Conservation (phyloP, 2,888 invertebrate species). For the Orthosia gracilis region DNA sequence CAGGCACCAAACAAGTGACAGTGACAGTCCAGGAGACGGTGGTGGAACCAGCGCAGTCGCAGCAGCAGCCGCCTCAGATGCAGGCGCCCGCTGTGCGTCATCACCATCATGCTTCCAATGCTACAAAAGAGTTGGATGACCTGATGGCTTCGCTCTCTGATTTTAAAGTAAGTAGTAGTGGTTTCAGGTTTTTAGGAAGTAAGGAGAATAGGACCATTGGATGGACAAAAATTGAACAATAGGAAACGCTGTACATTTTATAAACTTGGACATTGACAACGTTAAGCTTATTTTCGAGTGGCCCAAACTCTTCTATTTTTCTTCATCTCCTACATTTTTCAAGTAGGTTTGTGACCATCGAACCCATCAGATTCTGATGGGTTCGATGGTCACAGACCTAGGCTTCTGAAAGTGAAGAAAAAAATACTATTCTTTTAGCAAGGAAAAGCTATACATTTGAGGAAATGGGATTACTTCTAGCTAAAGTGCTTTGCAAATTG, state of each 20-base stretch:
- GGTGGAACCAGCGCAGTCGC: slow-evolving; percentile 87
- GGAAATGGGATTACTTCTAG: not conserved
- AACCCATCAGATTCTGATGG: too few relatives aligned
- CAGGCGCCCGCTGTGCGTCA: slow-evolving; percentile 73
- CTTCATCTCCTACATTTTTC: not conserved
- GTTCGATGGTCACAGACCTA: too few relatives aligned
- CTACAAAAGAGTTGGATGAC: slow-evolving; percentile 98
- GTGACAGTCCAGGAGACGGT: slow-evolving; percentile 90
- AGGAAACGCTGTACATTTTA: not conserved
- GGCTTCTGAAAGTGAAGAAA: not conserved
- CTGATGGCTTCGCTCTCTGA: slow-evolving; percentile 98
- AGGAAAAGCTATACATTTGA: not conserved
- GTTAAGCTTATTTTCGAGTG: too few relatives aligned
- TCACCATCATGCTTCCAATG: slow-evolving; percentile 94
- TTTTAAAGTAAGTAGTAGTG: slow-evolving; percentile 94
- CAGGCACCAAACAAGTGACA: slow-evolving; percentile 91
- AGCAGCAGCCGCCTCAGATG: slow-evolving; percentile 79
- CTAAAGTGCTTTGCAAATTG: not conserved
- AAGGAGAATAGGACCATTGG: not conserved
- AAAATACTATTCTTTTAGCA: not conserved
- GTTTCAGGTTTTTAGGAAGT: not conserved
- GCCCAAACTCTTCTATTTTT: too few relatives aligned
- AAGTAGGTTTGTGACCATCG: not conserved
- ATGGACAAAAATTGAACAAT: not conserved
- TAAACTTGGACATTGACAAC: too few relatives aligned